phyloP scores from a whole-genome alignment of 2,797 vertebrate species.

The Salmo trutta region DNA sequence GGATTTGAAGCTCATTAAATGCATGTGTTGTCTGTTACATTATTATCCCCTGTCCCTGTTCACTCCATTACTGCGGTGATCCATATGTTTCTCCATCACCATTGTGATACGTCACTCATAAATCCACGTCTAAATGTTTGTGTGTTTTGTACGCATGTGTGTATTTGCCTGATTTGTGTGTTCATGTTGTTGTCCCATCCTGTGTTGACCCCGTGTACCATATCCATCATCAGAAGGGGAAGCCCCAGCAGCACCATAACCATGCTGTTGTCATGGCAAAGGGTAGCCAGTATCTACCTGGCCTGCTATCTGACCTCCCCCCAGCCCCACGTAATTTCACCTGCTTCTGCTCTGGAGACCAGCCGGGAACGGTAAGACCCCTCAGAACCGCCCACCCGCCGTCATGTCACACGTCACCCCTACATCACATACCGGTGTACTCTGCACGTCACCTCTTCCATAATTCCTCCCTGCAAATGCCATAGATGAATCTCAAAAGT shows the following conservation, averaged over 20 bases:
- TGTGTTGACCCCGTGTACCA: neutral
- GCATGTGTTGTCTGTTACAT: neutral
- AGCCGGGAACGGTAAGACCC: neutral
- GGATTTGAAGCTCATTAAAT: too few species aligned
- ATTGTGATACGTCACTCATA: neutral
- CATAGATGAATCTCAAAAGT: too few species aligned
- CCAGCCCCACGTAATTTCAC: neutral
- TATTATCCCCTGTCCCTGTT: neutral
- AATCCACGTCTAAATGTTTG: neutral
- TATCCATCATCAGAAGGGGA: constrained; percentile 44
- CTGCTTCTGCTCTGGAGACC: neutral
- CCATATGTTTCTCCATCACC: neutral
- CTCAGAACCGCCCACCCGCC: neutral
- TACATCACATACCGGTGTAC: neutral
- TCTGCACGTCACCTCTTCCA: too few species aligned
- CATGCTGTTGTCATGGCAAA: constrained; percentile 79
- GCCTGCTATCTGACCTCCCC: neutral
- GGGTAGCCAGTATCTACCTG: constrained; percentile 67
- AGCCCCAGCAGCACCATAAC: constrained; percentile 48
- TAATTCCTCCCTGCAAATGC: too few species aligned
- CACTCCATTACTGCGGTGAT: neutral
- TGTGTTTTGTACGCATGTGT: constrained; percentile 17
- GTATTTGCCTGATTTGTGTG: neutral
- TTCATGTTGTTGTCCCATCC: too few species aligned
- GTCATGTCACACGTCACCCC: neutral